Conservation (phyloP, 2,888 invertebrate species). For the Himalopsyche japonica region DNA sequence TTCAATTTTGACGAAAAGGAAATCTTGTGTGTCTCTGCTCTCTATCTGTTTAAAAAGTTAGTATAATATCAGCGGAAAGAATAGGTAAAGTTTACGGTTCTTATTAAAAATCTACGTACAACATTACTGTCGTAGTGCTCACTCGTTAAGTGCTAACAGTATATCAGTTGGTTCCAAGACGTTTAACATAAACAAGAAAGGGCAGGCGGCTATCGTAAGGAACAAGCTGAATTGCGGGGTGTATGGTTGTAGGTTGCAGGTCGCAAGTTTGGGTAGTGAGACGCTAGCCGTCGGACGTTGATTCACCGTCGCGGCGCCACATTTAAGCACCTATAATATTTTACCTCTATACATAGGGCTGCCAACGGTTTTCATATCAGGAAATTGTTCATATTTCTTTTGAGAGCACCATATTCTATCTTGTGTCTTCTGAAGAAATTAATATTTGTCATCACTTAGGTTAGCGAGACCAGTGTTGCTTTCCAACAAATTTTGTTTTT, state of each 20-base stretch:
- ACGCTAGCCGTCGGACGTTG: constrained; percentile 1
- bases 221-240: neutral
- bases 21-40: too few species aligned
- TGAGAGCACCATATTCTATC: neutral
- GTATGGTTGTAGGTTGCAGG: neutral
- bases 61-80: too few species aligned
- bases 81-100: too few species aligned
- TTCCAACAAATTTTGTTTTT: too few species aligned
- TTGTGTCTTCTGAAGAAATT: neutral
- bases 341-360: neutral
- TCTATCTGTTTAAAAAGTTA: too few species aligned
- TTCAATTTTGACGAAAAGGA: too few species aligned
- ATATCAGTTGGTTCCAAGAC: neutral
- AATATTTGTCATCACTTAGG: too few species aligned
- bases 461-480: too few species aligned
- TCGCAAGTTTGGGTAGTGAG: neutral
- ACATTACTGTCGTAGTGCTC: neutral
- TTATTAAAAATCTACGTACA: too few species aligned
- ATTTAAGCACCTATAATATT: neutral
- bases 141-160: neutral
- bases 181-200: neutral
- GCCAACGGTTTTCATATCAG: neutral
- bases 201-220: neutral
- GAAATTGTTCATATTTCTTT: neutral
- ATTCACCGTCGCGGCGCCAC: constrained; percentile 1